phyloP scores from a whole-genome alignment of 2,797 vertebrate genomes.

The Danio kyathit region DNA sequence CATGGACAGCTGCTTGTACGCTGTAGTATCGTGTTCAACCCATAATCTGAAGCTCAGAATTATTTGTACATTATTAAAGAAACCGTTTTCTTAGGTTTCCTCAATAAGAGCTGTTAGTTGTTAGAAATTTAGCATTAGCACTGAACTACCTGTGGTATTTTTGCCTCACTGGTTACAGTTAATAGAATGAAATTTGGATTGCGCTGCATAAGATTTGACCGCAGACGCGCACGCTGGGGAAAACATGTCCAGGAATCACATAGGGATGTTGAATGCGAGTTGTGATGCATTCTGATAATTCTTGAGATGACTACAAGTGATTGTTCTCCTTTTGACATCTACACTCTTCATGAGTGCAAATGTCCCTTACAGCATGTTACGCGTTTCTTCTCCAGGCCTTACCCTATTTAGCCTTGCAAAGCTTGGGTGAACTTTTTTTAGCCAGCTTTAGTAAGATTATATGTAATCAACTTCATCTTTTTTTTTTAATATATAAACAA shows the following conservation, averaged over 20 bases:
- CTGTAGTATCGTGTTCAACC: neutral
- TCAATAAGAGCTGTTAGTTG: neutral
- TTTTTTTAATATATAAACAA: no score
- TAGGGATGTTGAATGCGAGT: conserved; percentile 23
- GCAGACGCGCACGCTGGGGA: neutral
- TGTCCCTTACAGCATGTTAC: neutral
- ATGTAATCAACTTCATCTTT: no score
- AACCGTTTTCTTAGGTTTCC: conserved; percentile 7
- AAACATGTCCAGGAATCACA: conserved; percentile 29
- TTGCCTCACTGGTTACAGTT: conserved; percentile 8
- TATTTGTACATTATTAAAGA: neutral
- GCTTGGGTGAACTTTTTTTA: neutral
- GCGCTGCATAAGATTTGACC: neutral
- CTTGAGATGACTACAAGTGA: conserved; percentile 1
- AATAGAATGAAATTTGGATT: conserved; percentile 17
- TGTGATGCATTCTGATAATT: conserved; percentile 11
- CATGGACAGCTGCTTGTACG: neutral
- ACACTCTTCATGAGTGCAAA: conserved; percentile 58
- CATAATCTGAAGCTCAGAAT: neutral
- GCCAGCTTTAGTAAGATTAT: no score
- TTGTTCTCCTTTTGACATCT: conserved; percentile 47
- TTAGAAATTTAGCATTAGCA: neutral
- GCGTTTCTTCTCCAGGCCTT: neutral
- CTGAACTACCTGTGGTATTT: conserved; percentile 30
- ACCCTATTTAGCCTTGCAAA: neutral